phyloP scores from a whole-genome alignment of 1,140 invertebrate species.

The Pseudomyrmex concolor region DNA sequence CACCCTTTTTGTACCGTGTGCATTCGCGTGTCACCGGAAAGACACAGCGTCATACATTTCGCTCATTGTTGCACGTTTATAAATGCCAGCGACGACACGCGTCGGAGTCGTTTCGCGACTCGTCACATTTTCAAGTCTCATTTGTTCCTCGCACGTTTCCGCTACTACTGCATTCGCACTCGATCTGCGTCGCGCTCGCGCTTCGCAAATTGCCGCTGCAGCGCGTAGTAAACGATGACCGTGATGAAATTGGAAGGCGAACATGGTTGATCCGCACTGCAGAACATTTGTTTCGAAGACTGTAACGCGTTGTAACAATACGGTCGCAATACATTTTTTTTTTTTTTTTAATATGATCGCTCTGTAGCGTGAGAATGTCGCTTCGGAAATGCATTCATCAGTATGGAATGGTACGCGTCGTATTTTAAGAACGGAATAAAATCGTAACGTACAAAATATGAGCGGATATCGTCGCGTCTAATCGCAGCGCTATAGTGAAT shows the following conservation, averaged over 20 bases:
- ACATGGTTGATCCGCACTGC: neutral
- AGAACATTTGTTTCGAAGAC: neutral
- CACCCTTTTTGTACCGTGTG: constrained; percentile 26
- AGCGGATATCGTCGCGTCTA: constrained; percentile 24
- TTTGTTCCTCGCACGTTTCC: constrained; percentile 53
- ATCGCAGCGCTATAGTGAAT: constrained; percentile 34
- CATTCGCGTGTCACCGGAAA: constrained; percentile 13
- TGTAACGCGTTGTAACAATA: neutral
- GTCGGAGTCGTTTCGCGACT: constrained; percentile 39
- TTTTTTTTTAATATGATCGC: neutral
- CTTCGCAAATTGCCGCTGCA: neutral
- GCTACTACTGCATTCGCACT: neutral
- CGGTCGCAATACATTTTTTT: neutral
- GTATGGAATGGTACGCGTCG: neutral
- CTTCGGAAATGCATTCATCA: constrained; percentile 24
- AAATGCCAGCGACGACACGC: constrained; percentile 64
- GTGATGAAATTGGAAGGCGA: neutral
- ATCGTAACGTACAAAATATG: constrained; percentile 22
- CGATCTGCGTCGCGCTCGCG: neutral
- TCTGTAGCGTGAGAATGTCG: neutral
- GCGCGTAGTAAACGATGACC: neutral
- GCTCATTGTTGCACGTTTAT: constrained; percentile 63
- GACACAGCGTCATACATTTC: constrained; percentile 54
- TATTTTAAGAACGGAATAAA: constrained; percentile 21
- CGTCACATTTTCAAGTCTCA: constrained; percentile 59